phyloP scores from a whole-genome alignment of 2,797 vertebrate species.

The Phataginus tricuspis region DNA sequence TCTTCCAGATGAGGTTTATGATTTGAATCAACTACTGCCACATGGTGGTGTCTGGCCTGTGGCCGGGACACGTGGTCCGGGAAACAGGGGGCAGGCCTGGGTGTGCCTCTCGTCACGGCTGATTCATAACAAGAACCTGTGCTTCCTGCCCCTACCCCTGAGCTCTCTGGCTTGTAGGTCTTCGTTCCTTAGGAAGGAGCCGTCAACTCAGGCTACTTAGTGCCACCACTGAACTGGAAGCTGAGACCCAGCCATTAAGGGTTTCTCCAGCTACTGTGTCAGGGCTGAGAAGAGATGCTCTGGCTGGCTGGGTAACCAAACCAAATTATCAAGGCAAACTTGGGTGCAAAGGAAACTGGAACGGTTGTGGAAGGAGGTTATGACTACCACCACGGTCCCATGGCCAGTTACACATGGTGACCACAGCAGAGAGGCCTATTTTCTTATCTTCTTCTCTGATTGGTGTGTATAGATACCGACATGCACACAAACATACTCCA shows the following conservation, averaged over 20 bases:
- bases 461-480: background rate
- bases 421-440: background rate
- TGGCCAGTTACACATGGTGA: accelerated
- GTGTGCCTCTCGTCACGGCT: background rate
- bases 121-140: background rate
- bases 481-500: background rate
- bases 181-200: background rate
- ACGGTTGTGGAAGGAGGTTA: no score
- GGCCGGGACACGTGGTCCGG: accelerated
- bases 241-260: background rate
- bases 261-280: background rate
- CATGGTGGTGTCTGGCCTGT: background rate
- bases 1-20: background rate
- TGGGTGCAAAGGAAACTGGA: background rate
- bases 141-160: background rate
- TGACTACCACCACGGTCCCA: accelerated
- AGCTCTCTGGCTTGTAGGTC: background rate
- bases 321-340: background rate
- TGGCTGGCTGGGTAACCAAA: background rate
- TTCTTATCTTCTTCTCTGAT: background rate
- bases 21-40: background rate
- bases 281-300: background rate
- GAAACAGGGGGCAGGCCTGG: background rate
- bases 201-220: background rate
- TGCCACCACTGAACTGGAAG: background rate